phyloP scores from a whole-genome alignment of 2,113 vertebrate species.

The Protobothrops mucrosquamatus region DNA sequence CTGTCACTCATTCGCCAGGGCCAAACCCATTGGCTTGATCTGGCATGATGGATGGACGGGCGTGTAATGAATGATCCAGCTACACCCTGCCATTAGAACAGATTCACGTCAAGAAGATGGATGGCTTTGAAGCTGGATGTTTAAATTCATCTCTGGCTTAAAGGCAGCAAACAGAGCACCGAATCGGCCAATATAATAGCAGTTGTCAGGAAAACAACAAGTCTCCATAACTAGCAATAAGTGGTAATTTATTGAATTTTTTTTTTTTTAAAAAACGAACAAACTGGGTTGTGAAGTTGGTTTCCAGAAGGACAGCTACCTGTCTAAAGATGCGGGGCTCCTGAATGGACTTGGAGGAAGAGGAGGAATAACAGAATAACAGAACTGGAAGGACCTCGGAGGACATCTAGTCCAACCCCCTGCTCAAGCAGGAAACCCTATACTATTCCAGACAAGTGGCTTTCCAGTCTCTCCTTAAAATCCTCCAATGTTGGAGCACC shows the following conservation, averaged over 20 bases:
- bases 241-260: neutral
- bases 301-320: neutral
- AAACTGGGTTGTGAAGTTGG: neutral
- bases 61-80: constrained; percentile 61
- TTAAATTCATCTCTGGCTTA: constrained; percentile 54
- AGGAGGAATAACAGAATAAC: neutral
- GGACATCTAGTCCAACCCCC: neutral
- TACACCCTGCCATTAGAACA: constrained; percentile 43
- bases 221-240: neutral
- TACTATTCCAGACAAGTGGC: neutral
- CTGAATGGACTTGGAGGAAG: neutral
- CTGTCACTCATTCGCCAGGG: constrained; percentile 22
- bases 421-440: neutral
- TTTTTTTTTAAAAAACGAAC: neutral
- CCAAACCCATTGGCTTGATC: constrained; percentile 21
- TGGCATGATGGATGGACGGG: constrained; percentile 56
- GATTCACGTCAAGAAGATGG: constrained; percentile 54
- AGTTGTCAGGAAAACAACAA: neutral
- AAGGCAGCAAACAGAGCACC: constrained; percentile 16
- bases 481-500: neutral
- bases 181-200: constrained; percentile 37
- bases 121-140: constrained; percentile 49
- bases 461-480: neutral
- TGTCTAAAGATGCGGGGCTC: neutral
- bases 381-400: neutral